A percentile compares a stretch with the other conserved stretches of the same genome.
Evolutionary conservation across 2,113 vertebrate species (phyloP).

Genomic region (Pelusios castaneus): DNA sequence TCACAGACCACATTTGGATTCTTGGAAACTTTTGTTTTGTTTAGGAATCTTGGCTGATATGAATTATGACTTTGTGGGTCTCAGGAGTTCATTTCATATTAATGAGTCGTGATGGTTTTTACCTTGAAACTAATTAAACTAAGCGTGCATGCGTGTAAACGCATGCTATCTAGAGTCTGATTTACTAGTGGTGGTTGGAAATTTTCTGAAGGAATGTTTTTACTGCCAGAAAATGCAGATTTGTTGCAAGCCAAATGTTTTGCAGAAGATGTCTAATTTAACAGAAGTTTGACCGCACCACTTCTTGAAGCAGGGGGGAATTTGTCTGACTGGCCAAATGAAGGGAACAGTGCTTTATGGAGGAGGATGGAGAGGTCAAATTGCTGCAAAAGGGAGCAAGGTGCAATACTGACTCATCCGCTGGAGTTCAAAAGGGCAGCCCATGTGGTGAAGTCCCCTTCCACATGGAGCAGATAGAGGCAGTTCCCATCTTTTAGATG

Average conservation of each 20-base stretch:
- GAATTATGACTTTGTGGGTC: neutral
- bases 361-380: too few species aligned
- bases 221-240: neutral
- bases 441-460: too few species aligned
- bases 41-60: slow-evolving; percentile 13
- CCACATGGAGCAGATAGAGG: too few species aligned
- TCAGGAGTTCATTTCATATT: neutral
- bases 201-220: neutral
- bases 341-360: too few species aligned
- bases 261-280: neutral
- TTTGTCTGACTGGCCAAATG: too few species aligned
- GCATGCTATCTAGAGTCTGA: neutral
- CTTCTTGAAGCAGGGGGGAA: too few species aligned
- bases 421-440: too few species aligned
- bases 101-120: neutral
- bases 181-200: neutral
- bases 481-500: too few species aligned
- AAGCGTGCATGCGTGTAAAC: neutral
- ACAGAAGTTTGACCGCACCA: neutral
- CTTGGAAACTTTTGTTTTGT: neutral
- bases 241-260: neutral
- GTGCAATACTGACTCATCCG: too few species aligned
- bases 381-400: too few species aligned
- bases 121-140: neutral
- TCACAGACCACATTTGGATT: slow-evolving; percentile 2